Evolutionary conservation across 2,113 vertebrate genomes (phyloP).

Genomic region (Amia ocellicauda): DNA sequence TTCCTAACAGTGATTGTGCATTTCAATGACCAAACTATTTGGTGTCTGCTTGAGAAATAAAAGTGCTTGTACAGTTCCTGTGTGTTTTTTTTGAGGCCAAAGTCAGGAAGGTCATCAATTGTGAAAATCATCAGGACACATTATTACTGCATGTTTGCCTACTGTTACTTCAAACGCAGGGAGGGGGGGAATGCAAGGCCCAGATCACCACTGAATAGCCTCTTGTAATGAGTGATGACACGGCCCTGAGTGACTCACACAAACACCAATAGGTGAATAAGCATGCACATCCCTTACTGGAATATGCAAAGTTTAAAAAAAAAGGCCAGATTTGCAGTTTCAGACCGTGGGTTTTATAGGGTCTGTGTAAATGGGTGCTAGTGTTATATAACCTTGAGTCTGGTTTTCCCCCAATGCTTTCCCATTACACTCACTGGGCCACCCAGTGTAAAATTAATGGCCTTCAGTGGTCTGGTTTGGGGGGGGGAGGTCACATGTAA

Average conservation of each 20-base stretch:
- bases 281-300: constrained; percentile 69
- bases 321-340: not conserved
- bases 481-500: not conserved
- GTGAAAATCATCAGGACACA: constrained; percentile 50
- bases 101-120: constrained; percentile 14
- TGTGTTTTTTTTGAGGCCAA: constrained; percentile 1
- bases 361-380: no score
- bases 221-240: constrained; percentile 68
- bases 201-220: constrained; percentile 47
- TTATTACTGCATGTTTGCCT: constrained; percentile 44
- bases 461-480: not conserved
- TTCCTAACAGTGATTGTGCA: constrained; percentile 42
- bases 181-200: constrained; percentile 48
- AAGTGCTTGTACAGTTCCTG: constrained; percentile 20
- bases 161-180: constrained; percentile 49
- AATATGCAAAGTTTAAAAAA: constrained; percentile 55
- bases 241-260: constrained; percentile 71
- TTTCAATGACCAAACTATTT: constrained; percentile 58
- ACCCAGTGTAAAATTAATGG: not conserved
- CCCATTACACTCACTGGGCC: not conserved
- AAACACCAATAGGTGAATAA: constrained; percentile 70
- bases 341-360: not conserved
- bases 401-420: not conserved
- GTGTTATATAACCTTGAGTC: no score
- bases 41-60: constrained; percentile 11